Evolutionary conservation across 2,797 vertebrate genomes (phyloP).

Genomic region (Myotis pilosus): DNA sequence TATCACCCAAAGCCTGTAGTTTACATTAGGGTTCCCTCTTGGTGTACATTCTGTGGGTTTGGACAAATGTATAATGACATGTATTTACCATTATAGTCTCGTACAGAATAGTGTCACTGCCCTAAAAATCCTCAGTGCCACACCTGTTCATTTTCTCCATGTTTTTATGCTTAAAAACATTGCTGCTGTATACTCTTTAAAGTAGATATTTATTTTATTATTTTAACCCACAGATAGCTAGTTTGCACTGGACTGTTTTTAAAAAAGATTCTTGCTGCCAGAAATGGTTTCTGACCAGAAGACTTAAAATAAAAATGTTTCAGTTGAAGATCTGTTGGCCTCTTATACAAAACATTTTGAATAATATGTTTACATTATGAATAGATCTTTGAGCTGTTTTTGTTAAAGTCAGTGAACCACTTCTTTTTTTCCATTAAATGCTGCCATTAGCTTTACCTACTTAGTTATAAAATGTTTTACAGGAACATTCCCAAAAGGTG

Average conservation of each 20-base stretch:
- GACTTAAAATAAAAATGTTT: constrained; percentile 37
- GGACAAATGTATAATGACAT: neutral
- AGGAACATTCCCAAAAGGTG: neutral
- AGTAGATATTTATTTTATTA: neutral
- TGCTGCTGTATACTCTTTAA: neutral
- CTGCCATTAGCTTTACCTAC: neutral
- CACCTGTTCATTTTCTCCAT: neutral
- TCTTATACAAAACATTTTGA: neutral
- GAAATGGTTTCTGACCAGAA: constrained; percentile 21
- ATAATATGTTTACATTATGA: neutral
- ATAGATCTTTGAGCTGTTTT: neutral
- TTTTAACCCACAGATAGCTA: constrained; percentile 5
- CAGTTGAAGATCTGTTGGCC: neutral
- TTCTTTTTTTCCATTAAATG: neutral
- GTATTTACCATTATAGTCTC: neutral
- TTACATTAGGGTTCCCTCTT: neutral
- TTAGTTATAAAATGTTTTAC: constrained; percentile 10
- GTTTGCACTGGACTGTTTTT: neutral
- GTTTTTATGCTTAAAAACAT: constrained; percentile 4
- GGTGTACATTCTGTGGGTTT: neutral
- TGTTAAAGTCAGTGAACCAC: neutral
- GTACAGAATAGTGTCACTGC: neutral
- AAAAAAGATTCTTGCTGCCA: neutral
- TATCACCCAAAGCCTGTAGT: neutral
- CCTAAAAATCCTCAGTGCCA: neutral